Conservation (phyloP, 2,797 vertebrate species). For the Neomorphus geoffroyi region DNA sequence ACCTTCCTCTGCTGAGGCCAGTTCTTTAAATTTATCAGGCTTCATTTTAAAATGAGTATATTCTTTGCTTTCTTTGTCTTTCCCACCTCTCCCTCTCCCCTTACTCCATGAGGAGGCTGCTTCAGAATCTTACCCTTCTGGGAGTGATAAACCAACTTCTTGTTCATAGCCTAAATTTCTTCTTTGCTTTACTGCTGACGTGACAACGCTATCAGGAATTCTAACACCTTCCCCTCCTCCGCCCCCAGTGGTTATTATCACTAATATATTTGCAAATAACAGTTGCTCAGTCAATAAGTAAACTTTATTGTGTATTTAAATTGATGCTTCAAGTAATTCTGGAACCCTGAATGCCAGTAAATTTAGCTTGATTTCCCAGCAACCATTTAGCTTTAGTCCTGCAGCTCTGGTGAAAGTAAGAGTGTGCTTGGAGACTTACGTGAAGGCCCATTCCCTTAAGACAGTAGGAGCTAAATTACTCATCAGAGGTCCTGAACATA, state of each 20-base stretch:
- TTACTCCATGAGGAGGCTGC: not conserved
- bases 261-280: conserved; percentile 25
- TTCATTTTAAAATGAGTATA: not conserved
- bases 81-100: not conserved
- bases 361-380: conserved; percentile 24
- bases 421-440: not conserved
- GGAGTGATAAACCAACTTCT: conserved; percentile 35
- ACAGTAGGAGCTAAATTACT: not conserved
- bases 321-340: conserved; percentile 19
- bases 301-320: conserved; percentile 38
- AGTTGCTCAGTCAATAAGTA: conserved; percentile 8
- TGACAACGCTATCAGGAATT: not conserved
- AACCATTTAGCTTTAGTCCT: not conserved
- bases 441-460: not conserved
- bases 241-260: not conserved
- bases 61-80: not conserved
- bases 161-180: not conserved
- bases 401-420: not conserved
- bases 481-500: not conserved
- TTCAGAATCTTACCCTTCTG: not conserved
- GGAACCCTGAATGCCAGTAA: not conserved
- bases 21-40: not conserved
- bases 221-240: not conserved
- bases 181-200: conserved; percentile 39
- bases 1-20: not conserved